Percentiles rank a stretch among this genome's conserved stretches.
Evolutionary conservation across 2,113 vertebrate species (phyloP).

Genomic region (Alouatta palliata): DNA sequence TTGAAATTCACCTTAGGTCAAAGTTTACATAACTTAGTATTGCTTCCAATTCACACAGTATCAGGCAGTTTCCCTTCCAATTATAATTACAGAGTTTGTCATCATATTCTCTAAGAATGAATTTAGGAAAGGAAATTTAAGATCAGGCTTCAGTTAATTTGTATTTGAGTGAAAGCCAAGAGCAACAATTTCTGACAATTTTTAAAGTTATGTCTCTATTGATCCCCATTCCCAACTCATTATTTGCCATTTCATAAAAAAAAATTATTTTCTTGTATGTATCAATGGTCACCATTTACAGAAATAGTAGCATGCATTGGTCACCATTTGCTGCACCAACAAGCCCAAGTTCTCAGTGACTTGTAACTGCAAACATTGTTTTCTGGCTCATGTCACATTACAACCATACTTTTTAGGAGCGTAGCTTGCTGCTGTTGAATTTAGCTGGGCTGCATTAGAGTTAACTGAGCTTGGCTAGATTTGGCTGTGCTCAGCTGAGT

Average conservation of each 20-base stretch:
- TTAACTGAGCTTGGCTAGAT: background rate
- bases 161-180: conserved; percentile 7
- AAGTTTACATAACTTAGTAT: background rate
- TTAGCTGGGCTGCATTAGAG: background rate
- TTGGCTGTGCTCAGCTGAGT: background rate
- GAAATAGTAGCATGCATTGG: background rate
- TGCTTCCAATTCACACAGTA: background rate
- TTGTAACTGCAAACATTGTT: background rate
- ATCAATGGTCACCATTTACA: background rate
- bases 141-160: background rate
- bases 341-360: background rate
- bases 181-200: background rate
- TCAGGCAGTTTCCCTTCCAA: background rate
- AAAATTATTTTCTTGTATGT: background rate
- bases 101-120: background rate
- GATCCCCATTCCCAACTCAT: background rate
- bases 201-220: background rate
- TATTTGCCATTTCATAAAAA: background rate
- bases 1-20: background rate
- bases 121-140: background rate
- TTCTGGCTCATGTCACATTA: background rate
- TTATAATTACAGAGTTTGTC: background rate
- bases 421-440: background rate
- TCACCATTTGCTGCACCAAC: background rate
- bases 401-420: background rate